Percentiles rank a stretch among this genome's conserved stretches.
Conservation (phyloP, 2,888 invertebrate species). For the Tenodera sinensis region DNA sequence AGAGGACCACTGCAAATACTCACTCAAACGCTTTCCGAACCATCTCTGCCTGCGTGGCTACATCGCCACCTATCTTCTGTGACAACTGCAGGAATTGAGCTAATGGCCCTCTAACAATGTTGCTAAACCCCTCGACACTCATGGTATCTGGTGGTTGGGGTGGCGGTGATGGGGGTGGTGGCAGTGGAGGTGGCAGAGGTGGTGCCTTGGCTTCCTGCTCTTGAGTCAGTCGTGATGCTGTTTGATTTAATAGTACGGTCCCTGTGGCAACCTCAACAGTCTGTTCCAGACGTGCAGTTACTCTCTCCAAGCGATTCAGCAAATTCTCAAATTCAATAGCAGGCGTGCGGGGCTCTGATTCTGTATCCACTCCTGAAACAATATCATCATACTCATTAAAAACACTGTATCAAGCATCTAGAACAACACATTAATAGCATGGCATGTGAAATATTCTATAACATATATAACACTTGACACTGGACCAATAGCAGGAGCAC, state of each 20-base stretch:
- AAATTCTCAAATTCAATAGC: slow-evolving; percentile 63
- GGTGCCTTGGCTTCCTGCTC: slow-evolving; percentile 37
- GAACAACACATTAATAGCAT: no score
- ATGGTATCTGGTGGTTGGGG: slow-evolving; percentile 46
- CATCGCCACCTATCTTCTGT: slow-evolving; percentile 79
- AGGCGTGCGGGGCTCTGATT: slow-evolving; percentile 40
- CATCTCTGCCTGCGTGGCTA: slow-evolving; percentile 72
- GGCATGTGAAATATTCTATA: no score
- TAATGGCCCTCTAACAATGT: slow-evolving; percentile 71
- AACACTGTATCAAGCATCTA: no score
- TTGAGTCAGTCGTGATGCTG: slow-evolving; percentile 13
- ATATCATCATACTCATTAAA: no score
- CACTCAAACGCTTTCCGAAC: slow-evolving; percentile 81
- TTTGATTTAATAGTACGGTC: slow-evolving; percentile 37
- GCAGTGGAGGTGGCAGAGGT: slow-evolving; percentile 35
- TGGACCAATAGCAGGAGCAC: no score
- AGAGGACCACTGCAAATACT: slow-evolving; percentile 41
- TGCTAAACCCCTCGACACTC: slow-evolving; percentile 73
- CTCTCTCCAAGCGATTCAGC: slow-evolving; percentile 69
- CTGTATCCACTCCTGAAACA: slow-evolving; percentile 49
- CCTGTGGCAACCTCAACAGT: slow-evolving; percentile 27
- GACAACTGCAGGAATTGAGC: slow-evolving; percentile 71
- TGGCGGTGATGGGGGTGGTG: slow-evolving; percentile 12
- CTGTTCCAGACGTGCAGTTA: slow-evolving; percentile 67
- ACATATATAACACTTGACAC: no score